Evolutionary conservation across 2,797 vertebrate genomes (phyloP).

Genomic region (Geotrypetes seraphini): DNA sequence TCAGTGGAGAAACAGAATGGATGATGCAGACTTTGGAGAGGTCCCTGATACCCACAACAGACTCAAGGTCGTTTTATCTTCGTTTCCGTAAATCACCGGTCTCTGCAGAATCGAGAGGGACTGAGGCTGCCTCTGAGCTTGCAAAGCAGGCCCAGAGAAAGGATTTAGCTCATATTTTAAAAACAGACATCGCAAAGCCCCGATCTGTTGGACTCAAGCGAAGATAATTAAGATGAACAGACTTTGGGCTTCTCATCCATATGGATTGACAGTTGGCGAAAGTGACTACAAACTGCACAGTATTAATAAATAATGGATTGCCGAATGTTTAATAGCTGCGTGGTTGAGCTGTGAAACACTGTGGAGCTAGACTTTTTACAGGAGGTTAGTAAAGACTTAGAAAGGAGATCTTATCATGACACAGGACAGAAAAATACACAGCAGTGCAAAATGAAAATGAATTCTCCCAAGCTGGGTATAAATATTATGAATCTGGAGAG

Average conservation of each 20-base stretch:
- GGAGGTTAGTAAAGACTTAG: background rate
- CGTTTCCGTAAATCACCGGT: slow-evolving; percentile 51
- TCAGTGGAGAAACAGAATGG: slow-evolving; percentile 50
- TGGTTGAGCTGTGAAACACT: slow-evolving; percentile 3
- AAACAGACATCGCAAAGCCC: slow-evolving; percentile 24
- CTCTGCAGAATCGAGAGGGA: slow-evolving; percentile 9
- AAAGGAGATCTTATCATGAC: too few relatives aligned
- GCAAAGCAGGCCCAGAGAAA: slow-evolving; percentile 15
- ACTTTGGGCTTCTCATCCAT: slow-evolving; percentile 25
- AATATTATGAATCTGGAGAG: too few relatives aligned
- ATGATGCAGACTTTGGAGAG: slow-evolving; percentile 64
- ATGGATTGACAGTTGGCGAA: slow-evolving; percentile 31
- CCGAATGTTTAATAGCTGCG: background rate
- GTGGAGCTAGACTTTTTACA: background rate
- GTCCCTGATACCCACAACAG: slow-evolving; percentile 45
- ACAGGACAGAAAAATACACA: too few relatives aligned
- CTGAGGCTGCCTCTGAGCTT: slow-evolving; percentile 11
- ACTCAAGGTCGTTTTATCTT: slow-evolving; percentile 55
- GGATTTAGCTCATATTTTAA: slow-evolving; percentile 39
- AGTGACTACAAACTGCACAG: slow-evolving; percentile 23
- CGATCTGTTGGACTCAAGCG: slow-evolving; percentile 23
- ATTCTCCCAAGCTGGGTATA: too few relatives aligned
- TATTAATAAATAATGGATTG: slow-evolving; percentile 30
- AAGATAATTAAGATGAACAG: slow-evolving; percentile 38
- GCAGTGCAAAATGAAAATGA: too few relatives aligned